These are phyloP conservation scores for Odontothrips loti DNA, from an alignment of 2,888 invertebrate genomes.

Conservation along the genomic window DNA sequence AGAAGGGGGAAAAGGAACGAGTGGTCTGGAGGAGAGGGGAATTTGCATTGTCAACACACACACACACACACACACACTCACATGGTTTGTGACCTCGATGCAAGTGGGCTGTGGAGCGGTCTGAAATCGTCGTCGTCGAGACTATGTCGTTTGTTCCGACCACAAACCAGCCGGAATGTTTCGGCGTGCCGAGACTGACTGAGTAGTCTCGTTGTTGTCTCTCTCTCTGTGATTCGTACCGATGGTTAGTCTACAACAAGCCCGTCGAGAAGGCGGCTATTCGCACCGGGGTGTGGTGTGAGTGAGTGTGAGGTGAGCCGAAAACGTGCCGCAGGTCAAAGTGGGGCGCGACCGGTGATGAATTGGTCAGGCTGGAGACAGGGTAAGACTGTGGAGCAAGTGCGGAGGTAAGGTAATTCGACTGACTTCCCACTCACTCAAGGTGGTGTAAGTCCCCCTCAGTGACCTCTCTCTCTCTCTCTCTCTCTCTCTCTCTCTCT, in stretches of 20 bases:
- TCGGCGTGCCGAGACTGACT: not conserved
- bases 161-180: not conserved
- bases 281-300: not conserved
- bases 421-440: no score
- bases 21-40: not conserved
- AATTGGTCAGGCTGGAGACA: no score
- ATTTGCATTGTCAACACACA: conserved; percentile 5
- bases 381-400: no score
- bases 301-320: not conserved
- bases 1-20: not conserved
- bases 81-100: not conserved
- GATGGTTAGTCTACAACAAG: no score
- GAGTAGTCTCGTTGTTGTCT: no score
- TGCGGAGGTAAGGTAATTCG: no score
- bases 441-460: not conserved
- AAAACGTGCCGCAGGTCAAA: not conserved
- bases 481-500: not conserved
- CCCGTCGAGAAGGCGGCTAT: not conserved
- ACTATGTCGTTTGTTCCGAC: no score
- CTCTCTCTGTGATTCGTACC: no score
- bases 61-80: not conserved
- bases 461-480: no score
- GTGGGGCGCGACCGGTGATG: no score
- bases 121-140: no score
- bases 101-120: not conserved